Base-by-base conservation (phyloP, 2,797 vertebrate genomes). In the Pogoniulus pusillus region DNA sequence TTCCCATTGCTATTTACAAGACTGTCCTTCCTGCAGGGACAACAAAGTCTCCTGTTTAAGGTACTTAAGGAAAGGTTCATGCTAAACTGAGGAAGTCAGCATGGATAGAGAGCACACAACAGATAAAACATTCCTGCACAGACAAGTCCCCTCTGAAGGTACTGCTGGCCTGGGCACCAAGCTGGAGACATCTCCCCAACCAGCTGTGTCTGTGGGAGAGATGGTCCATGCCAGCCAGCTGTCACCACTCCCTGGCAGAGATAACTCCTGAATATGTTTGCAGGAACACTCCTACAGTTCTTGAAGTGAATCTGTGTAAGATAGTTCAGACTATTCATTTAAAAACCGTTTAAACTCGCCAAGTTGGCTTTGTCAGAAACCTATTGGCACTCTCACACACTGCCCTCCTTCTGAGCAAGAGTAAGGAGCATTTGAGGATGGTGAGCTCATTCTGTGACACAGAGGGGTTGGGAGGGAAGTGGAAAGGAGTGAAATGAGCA, bases 381-480 rank as follows among this genome's bases (percentile, higher is more conserved):
- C 82, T 73, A 8, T 64, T 49, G 59, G 69, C 51, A 65, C 41
- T 89, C n/a, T 69, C 80, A 69, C 66, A 51, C 85, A 76, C 63
- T 75, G 37, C 58, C 69, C 54, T 86, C 54, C 69, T 68, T 78
- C 65, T 62, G 51, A 81, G 69, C 16, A 1, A 51, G 9, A 45
- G 32, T 29, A 54, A 65, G 72, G 82, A 66, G 19, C 62, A 18
- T 82, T 68, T 78, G 62, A 87, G n/a, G 41, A 41, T 35, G 43
- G 82, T 60, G 74, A 75, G 59, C 66, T 87, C 0, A 3, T 89
- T 59, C 73, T 87, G 70, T 72, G 87, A 81, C 85, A 91, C 66
- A 92, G 85, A 80, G 93, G 93, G 85, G 85, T 27, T 41, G 29
- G 47, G 87, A 91, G 82, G 69, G 82, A 92, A 85, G 65, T 53